A percentile compares a stretch with the other conserved stretches of the same genome.
Conservation (phyloP, 2,113 vertebrate genomes). For the Varanus komodoensis region DNA sequence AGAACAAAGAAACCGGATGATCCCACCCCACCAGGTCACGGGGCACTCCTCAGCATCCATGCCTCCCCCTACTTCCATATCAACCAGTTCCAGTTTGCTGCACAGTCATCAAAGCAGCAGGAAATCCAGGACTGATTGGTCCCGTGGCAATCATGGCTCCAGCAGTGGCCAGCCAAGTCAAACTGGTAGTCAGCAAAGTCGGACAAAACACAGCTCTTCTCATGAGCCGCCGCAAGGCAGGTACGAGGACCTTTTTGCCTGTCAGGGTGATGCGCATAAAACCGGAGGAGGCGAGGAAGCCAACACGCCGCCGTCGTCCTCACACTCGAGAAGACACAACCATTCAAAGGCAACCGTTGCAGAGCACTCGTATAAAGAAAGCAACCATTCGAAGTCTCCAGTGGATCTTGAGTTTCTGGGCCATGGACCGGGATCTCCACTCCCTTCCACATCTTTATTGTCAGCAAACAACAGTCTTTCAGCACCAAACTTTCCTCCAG, state of each 20-base stretch:
- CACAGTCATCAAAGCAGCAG: slow-evolving; percentile 82
- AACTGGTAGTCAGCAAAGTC: slow-evolving; percentile 74
- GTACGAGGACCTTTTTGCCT: slow-evolving; percentile 87
- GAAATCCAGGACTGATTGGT: slow-evolving; percentile 90
- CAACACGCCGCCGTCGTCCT: slow-evolving; percentile 78
- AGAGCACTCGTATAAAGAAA: slow-evolving; percentile 83
- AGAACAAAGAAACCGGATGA: slow-evolving; percentile 82
- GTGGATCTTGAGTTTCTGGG: slow-evolving; percentile 83
- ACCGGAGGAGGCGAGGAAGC: slow-evolving; percentile 77
- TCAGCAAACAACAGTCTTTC: slow-evolving; percentile 82
- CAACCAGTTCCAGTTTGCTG: slow-evolving; percentile 76
- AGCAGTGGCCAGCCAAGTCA: slow-evolving; percentile 74
- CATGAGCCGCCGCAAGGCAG: slow-evolving; percentile 84
- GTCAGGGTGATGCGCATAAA: slow-evolving; percentile 88
- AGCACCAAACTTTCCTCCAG: slow-evolving; percentile 87
- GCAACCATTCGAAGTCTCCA: slow-evolving; percentile 83
- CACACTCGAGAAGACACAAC: slow-evolving; percentile 80
- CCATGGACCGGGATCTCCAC: slow-evolving; percentile 83
- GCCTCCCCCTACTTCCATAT: slow-evolving; percentile 80
- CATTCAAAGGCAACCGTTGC: slow-evolving; percentile 77
- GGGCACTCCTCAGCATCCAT: slow-evolving; percentile 71
- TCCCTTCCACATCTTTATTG: slow-evolving; percentile 91
- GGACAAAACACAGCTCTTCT: slow-evolving; percentile 81
- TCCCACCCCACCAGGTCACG: slow-evolving; percentile 77
- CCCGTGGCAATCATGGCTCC: slow-evolving; percentile 79